Conservation (phyloP, 2,113 vertebrate genomes). For the Pantherophis guttatus region DNA sequence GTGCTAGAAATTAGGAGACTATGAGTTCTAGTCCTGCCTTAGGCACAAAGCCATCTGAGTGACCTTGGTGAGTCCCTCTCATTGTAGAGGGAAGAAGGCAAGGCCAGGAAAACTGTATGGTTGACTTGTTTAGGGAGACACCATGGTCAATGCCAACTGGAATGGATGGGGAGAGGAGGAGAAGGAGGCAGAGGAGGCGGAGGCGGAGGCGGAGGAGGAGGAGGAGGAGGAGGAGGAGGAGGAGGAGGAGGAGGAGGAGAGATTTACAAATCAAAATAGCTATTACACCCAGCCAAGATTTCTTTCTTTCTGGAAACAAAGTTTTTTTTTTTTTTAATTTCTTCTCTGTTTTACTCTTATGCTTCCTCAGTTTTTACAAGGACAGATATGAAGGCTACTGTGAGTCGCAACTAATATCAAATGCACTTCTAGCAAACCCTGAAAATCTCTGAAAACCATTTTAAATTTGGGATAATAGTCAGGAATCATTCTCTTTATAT, state of each 20-base stretch:
- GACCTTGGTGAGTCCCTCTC: neutral
- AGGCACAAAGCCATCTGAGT: neutral
- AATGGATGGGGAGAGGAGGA: neutral
- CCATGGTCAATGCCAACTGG: neutral
- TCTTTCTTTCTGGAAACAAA: neutral
- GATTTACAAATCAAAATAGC: neutral
- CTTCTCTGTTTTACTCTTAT: neutral
- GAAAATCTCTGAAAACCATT: neutral
- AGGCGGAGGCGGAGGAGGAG: neutral
- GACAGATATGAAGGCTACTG: neutral
- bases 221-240: neutral
- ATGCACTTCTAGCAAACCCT: neutral
- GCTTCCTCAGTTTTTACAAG: neutral
- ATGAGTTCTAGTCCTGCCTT: neutral
- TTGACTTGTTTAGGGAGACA: neutral
- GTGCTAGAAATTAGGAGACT: neutral
- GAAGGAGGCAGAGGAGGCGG: neutral
- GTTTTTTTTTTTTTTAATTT: neutral
- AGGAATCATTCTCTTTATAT: neutral
- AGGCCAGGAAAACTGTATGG: neutral
- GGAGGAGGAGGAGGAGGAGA: too few relatives aligned
- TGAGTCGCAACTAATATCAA: neutral
- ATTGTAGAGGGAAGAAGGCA: neutral
- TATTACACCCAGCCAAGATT: neutral
- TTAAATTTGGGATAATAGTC: neutral